phyloP scores from a whole-genome alignment of 2,888 invertebrate genomes.

The Sericinus montela region DNA sequence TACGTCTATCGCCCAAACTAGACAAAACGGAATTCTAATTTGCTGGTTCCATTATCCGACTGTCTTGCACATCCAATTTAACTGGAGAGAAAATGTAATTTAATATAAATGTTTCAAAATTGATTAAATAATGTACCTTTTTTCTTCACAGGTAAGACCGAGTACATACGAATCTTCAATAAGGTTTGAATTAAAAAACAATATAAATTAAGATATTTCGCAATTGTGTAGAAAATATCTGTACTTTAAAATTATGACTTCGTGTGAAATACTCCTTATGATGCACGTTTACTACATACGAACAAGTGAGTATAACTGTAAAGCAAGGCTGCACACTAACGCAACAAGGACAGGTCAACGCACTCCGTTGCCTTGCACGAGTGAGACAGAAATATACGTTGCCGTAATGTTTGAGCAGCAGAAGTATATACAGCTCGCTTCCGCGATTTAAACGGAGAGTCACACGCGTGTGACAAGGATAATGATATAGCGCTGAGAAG shows the following conservation, averaged over 20 bases:
- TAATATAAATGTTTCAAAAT: too few relatives aligned
- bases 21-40: too few relatives aligned
- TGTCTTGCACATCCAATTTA: too few relatives aligned
- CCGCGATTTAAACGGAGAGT: slow-evolving; percentile 44
- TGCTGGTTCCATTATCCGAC: too few relatives aligned
- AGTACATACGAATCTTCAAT: slow-evolving; percentile 6
- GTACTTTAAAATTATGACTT: slow-evolving; percentile 28
- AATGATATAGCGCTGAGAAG: slow-evolving; percentile 50
- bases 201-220: background rate
- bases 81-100: too few relatives aligned
- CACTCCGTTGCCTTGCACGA: slow-evolving; percentile 76
- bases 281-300: slow-evolving; percentile 62
- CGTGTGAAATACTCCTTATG: slow-evolving; percentile 64
- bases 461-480: slow-evolving; percentile 58
- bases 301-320: slow-evolving; percentile 63
- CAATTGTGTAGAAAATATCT: slow-evolving; percentile 1
- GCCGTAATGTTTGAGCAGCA: slow-evolving; percentile 40
- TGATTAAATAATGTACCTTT: too few relatives aligned
- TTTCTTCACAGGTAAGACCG: slow-evolving; percentile 34
- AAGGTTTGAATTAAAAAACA: slow-evolving; percentile 16
- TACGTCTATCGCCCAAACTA: too few relatives aligned
- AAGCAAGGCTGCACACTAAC: slow-evolving; percentile 76
- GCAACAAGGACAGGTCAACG: slow-evolving; percentile 78
- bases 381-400: slow-evolving; percentile 45
- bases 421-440: slow-evolving; percentile 36